Base-by-base conservation (phyloP, 2,797 vertebrate genomes). In the Cryptoprocta ferox region DNA sequence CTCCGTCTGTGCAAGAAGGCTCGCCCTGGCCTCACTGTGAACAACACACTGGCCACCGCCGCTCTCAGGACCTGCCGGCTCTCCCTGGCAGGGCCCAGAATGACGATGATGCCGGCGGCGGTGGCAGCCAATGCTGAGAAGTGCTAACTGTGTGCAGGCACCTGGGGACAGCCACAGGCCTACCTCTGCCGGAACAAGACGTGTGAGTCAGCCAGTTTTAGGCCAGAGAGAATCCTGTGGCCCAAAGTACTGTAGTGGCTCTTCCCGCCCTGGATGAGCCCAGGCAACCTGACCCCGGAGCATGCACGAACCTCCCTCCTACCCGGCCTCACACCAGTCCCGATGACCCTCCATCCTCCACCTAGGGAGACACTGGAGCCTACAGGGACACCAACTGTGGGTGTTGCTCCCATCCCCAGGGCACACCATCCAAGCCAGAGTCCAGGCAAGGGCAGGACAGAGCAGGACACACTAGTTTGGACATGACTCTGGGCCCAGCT, bases 231-330 rank as follows among this genome's bases (percentile, higher is more conserved):
- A n/a, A 7, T 81, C 8, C 3, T 7, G 12, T 13, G 1, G 32
- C 35, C 78, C 68, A 13, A 9, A 53, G 28, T 1, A 26, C 26
- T 0, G 59, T 4, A 6, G 37, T 0, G 4, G 21, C 30, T 61
- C 8, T 45, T 18, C 71, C 71, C 8, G 1, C 71, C 13, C 26
- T 26, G 39, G 14, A 42, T 3, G 26, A 15, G 37, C 14, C 12
- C 42, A 37, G 39, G n/a, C 16, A 14, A 11, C 79, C 35, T 42
- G 45, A 28, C 8, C 39, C 53, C 32, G 19, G 45, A 6, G 35
- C 3, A 1, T 2, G 0, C 0, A 1, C 16, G 0, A 8, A 5
- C 28, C 39, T 39, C 26, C 14, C 5, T 21, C n/a, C 21, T 13
- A 21, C 19, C 5, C 4, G 3, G 3, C 39, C 53, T 16, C n/a